Conservation (phyloP, 2,888 invertebrate genomes). For the Amaurobius ferox region DNA sequence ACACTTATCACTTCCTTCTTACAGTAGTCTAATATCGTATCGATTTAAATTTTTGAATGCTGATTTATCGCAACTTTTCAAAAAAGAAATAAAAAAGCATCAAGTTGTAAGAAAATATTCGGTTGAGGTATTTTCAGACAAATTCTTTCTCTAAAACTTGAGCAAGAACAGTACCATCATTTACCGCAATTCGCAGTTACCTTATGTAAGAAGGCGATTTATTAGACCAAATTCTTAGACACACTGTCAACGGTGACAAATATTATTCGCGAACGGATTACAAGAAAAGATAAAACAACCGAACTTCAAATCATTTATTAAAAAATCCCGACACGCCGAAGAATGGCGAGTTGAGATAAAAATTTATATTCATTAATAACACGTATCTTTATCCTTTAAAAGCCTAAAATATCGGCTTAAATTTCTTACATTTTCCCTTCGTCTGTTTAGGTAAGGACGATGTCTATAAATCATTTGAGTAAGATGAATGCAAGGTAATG, state of each 20-base stretch:
- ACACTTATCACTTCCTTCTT: no score
- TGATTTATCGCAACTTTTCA: no score
- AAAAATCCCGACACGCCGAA: conserved; percentile 49
- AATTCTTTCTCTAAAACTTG: no score
- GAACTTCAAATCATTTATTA: conserved; percentile 68
- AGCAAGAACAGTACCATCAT: no score
- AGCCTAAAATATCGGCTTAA: conserved; percentile 64
- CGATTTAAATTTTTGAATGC: no score
- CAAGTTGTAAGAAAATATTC: no score
- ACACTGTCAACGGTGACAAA: conserved; percentile 67
- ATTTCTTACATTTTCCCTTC: conserved; percentile 39
- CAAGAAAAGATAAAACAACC: conserved; percentile 68
- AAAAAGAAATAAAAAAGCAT: no score
- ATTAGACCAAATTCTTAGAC: conserved; percentile 65
- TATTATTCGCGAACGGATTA: conserved; percentile 65
- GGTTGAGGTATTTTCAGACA: no score
- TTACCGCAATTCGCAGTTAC: no score
- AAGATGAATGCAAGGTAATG: conserved; percentile 53
- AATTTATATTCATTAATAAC: conserved; percentile 71
- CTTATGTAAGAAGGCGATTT: conserved; percentile 28
- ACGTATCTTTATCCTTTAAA: conserved; percentile 52
- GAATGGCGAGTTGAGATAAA: conserved; percentile 52
- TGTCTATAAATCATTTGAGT: conserved; percentile 51
- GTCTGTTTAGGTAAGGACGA: conserved; percentile 25
- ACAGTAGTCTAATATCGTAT: no score